Conservation (phyloP, 2,113 vertebrate genomes). For the Sigmodon hispidus region DNA sequence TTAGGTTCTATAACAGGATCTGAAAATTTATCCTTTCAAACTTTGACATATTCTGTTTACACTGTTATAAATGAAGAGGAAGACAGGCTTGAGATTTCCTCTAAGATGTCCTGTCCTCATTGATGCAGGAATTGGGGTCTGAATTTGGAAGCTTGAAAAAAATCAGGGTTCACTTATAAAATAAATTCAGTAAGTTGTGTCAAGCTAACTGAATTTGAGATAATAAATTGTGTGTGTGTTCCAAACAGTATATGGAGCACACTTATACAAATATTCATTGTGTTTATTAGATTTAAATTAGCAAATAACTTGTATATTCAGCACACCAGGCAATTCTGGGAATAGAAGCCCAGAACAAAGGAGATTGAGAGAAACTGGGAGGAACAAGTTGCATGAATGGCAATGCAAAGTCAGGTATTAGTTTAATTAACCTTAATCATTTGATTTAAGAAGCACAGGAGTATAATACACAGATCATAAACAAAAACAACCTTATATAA, state of each 20-base stretch:
- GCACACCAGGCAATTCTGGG: background rate
- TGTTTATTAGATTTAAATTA: conserved; percentile 26
- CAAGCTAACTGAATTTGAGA: background rate
- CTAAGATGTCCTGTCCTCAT: background rate
- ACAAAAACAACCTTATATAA: conserved; percentile 33
- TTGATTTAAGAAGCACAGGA: conserved; percentile 5
- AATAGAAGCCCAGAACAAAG: background rate
- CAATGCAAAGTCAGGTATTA: background rate
- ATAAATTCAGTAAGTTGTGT: background rate
- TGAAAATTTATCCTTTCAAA: background rate
- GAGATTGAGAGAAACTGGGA: background rate
- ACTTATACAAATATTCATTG: background rate
- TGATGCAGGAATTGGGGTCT: background rate
- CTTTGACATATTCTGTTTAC: background rate
- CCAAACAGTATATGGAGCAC: background rate
- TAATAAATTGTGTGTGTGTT: no score
- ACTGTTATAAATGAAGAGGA: background rate
- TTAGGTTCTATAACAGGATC: background rate
- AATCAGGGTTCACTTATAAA: background rate
- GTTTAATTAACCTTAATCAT: background rate
- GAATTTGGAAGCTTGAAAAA: background rate
- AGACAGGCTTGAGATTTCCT: background rate
- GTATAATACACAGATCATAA: conserved; percentile 29
- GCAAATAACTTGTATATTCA: background rate
- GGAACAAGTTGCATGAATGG: background rate